Conservation (phyloP, 2,797 vertebrate genomes). For the Ataeniobius toweri region DNA sequence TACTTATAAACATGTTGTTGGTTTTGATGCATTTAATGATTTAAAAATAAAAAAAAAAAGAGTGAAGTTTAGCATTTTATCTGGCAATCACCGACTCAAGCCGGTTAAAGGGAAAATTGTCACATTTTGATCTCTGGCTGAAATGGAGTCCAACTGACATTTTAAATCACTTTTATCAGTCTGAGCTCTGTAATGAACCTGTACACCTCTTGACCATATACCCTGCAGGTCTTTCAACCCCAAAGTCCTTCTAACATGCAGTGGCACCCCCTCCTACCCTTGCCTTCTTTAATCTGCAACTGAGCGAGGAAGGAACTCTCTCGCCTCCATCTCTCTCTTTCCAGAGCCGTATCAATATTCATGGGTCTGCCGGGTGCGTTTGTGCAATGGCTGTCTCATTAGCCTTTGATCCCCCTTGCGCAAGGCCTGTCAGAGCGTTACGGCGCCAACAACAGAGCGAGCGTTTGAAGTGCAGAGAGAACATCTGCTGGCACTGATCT, state of each 20-base stretch:
- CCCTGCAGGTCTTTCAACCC: conserved; percentile 27
- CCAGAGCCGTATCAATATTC: conserved; percentile 76
- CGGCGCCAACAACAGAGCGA: conserved; percentile 73
- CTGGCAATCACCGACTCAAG: too few relatives aligned
- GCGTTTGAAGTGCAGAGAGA: conserved; percentile 78
- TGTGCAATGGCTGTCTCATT: conserved; percentile 79
- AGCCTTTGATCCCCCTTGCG: conserved; percentile 77
- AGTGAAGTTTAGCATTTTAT: too few relatives aligned
- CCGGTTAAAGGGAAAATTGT: too few relatives aligned
- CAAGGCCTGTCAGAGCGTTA: conserved; percentile 71
- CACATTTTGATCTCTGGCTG: background rate
- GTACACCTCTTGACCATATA: conserved; percentile 34
- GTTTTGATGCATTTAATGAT: too few relatives aligned
- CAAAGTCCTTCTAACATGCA: conserved; percentile 37
- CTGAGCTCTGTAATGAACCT: conserved; percentile 10
- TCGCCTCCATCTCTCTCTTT: conserved; percentile 51
- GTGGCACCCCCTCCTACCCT: background rate
- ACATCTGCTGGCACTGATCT: conserved; percentile 82
- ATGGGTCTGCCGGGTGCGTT: conserved; percentile 77
- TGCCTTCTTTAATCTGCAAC: conserved; percentile 49
- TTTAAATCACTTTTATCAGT: conserved; percentile 6
- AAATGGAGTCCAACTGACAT: background rate
- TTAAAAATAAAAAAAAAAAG: too few relatives aligned
- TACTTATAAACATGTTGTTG: too few relatives aligned
- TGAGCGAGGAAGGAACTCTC: conserved; percentile 67